Conservation (phyloP, 92 coral and sea anemone genomes). For the Siderastrea siderea region DNA sequence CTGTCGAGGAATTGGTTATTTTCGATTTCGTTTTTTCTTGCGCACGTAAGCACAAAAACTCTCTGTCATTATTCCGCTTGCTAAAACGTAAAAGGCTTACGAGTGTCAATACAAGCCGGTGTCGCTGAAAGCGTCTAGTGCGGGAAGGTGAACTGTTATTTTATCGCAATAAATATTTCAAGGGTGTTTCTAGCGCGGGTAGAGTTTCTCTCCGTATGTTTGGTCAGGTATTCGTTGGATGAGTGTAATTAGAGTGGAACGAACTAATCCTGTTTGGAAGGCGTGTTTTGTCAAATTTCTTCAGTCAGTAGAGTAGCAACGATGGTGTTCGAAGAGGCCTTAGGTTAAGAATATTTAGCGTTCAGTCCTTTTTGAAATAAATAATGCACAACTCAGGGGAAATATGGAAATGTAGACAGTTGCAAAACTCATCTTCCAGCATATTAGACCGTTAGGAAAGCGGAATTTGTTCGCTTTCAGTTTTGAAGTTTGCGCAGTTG, state of each 20-base stretch:
- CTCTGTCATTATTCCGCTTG: not conserved
- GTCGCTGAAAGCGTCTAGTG: not conserved
- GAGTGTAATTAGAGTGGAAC: not conserved
- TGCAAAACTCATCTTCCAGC: no score
- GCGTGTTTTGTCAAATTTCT: not conserved
- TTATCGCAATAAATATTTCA: slow-evolving; percentile 15
- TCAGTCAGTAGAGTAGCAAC: not conserved
- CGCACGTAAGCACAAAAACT: no score
- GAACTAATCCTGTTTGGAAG: not conserved
- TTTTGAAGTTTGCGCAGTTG: no score
- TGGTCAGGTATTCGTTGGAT: not conserved
- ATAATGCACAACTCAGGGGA: no score
- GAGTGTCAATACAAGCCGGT: not conserved
- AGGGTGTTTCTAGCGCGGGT: not conserved
- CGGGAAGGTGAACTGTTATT: not conserved
- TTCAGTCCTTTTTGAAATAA: no score
- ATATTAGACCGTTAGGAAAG: no score
- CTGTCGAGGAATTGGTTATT: not conserved
- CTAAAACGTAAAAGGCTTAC: not conserved
- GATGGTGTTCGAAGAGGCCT: no score
- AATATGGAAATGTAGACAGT: no score
- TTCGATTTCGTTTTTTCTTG: no score
- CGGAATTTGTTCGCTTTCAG: no score
- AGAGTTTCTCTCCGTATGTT: not conserved
- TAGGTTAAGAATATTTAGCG: no score